These are phyloP conservation scores for Apus apus DNA, from an alignment of 2,113 vertebrate genomes.

Conservation along the genomic window DNA sequence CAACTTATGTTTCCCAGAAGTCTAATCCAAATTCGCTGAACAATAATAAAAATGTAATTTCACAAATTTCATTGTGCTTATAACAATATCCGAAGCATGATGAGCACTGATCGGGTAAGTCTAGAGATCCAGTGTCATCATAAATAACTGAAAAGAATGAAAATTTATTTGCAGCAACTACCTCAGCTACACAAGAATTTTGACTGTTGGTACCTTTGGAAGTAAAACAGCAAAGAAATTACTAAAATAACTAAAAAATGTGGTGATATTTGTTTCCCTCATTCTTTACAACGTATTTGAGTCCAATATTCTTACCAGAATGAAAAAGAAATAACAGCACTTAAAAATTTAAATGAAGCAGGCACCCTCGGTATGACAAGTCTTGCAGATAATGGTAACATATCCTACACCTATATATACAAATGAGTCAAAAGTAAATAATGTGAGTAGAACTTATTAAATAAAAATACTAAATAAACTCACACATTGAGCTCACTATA, in stretches of 20 bases:
- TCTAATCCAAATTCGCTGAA: background rate
- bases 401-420: background rate
- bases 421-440: background rate
- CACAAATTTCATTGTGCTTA: background rate
- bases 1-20: background rate
- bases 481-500: constrained; percentile 93
- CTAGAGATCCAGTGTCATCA: background rate
- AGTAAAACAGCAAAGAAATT: background rate
- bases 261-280: background rate
- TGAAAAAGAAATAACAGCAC: background rate
- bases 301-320: background rate
- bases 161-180: background rate
- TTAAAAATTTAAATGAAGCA: background rate
- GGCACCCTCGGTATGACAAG: background rate
- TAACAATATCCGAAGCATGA: background rate
- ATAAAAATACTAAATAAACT: constrained; percentile 72
- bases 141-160: background rate
- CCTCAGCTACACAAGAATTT: background rate
- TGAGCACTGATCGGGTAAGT: background rate
- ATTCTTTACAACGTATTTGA: background rate
- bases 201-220: background rate
- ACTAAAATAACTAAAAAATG: background rate
- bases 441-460: background rate
- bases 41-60: background rate
- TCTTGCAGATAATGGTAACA: background rate